Evolutionary conservation across 1,140 invertebrate genomes (phyloP).

Genomic region (Paralvinella palmiformis): DNA sequence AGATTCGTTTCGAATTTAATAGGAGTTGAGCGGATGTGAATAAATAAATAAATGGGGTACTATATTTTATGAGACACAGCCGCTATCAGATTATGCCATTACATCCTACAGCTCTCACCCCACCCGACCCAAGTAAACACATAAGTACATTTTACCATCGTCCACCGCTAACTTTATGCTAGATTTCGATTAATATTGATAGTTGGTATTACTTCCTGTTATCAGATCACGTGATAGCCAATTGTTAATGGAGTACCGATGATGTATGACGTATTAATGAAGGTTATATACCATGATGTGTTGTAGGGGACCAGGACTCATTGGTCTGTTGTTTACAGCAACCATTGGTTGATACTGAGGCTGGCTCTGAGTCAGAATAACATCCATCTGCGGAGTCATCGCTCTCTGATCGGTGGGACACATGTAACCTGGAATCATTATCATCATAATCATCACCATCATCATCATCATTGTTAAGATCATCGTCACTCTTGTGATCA

Average conservation of each 20-base stretch:
- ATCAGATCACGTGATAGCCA: background rate
- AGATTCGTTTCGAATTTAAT: background rate
- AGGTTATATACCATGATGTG: background rate
- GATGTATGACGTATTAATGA: slow-evolving; percentile 1
- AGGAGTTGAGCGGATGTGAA: background rate
- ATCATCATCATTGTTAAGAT: too few relatives aligned
- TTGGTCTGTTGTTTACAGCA: background rate
- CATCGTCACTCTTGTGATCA: too few relatives aligned
- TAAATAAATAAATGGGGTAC: background rate
- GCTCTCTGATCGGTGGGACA: too few relatives aligned
- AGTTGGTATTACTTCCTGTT: background rate
- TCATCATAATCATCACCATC: too few relatives aligned
- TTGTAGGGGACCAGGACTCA: background rate
- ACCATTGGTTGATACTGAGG: too few relatives aligned
- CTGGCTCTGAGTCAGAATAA: too few relatives aligned
- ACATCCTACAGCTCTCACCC: too few relatives aligned
- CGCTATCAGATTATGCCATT: too few relatives aligned
- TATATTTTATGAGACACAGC: background rate
- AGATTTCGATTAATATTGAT: background rate
- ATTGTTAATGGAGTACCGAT: background rate
- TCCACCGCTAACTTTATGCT: background rate
- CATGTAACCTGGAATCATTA: too few relatives aligned
- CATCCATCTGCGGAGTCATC: too few relatives aligned
- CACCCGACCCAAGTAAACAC: background rate
- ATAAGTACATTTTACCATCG: background rate